phyloP scores from a whole-genome alignment of 1,140 invertebrate species.

The Brachystomella parvula region DNA sequence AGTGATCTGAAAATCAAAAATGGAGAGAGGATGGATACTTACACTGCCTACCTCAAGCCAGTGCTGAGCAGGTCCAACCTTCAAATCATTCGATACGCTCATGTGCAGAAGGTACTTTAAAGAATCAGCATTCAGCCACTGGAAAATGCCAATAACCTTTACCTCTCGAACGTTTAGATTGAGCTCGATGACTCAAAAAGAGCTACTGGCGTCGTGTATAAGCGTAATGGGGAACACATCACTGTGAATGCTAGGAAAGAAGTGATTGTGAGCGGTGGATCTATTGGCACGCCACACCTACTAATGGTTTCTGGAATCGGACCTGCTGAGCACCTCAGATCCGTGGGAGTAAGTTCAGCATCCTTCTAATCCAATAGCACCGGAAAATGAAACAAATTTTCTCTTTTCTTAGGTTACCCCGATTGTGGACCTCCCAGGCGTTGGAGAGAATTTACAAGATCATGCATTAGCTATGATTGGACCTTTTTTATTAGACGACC shows the following conservation, averaged over 20 bases:
- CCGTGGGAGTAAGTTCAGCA: conserved; percentile 23
- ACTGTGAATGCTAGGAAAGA: conserved; percentile 38
- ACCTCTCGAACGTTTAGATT: neutral
- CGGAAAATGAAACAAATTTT: neutral
- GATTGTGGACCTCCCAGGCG: neutral
- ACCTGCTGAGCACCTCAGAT: conserved; percentile 42
- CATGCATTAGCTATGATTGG: neutral
- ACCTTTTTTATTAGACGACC: neutral
- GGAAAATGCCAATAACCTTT: neutral
- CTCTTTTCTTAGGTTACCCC: neutral
- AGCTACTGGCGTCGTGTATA: conserved; percentile 30
- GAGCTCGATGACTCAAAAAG: conserved; percentile 15
- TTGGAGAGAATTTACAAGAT: neutral
- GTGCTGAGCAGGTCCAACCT: conserved; percentile 12
- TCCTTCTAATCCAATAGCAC: neutral
- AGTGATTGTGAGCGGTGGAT: conserved; percentile 39
- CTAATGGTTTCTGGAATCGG: conserved; percentile 47
- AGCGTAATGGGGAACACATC: conserved; percentile 17
- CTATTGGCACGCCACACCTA: conserved; percentile 40
- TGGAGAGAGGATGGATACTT: conserved; percentile 11
- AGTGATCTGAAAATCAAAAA: conserved; percentile 6
- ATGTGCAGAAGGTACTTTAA: conserved; percentile 11
- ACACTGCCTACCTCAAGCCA: conserved; percentile 15
- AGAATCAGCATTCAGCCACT: neutral
- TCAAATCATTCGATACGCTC: conserved; percentile 14